These are phyloP conservation scores for Aphodius granarius DNA, from an alignment of 2,888 invertebrate species.

Conservation along the genomic window DNA sequence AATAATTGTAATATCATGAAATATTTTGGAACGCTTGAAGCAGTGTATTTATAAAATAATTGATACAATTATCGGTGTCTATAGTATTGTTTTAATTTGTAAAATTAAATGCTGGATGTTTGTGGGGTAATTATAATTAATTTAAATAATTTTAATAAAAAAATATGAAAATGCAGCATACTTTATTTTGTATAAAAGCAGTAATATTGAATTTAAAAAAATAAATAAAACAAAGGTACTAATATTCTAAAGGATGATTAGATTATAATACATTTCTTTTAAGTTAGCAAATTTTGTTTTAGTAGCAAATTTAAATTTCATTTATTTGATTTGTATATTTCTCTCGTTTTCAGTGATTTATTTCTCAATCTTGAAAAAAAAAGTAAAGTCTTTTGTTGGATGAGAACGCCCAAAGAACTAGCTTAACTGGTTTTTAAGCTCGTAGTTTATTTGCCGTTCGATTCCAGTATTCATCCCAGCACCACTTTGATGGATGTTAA, in stretches of 20 bases:
- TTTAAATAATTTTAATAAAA: slow-evolving; percentile 4
- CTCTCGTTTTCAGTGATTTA: slow-evolving; percentile 18
- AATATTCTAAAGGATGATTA: slow-evolving; percentile 29
- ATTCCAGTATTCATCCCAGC: slow-evolving; percentile 19
- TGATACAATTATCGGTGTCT: slow-evolving; percentile 27
- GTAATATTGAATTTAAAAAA: neutral
- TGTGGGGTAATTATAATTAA: slow-evolving; percentile 7
- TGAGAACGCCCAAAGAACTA: slow-evolving; percentile 33
- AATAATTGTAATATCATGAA: neutral
- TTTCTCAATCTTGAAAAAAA: slow-evolving; percentile 10
- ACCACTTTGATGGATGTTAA: slow-evolving; percentile 1
- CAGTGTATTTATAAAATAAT: too few relatives aligned
- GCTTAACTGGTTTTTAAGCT: slow-evolving; percentile 39
- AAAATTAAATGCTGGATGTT: neutral
- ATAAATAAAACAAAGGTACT: slow-evolving; percentile 29
- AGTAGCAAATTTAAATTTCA: slow-evolving; percentile 11
- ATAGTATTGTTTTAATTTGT: slow-evolving; percentile 15
- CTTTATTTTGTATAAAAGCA: neutral
- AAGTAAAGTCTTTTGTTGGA: slow-evolving; percentile 16
- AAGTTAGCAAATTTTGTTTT: slow-evolving; percentile 37
- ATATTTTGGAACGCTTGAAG: neutral
- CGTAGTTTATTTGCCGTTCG: slow-evolving; percentile 19
- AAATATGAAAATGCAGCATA: neutral
- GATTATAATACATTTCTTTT: slow-evolving; percentile 28
- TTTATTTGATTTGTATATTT: slow-evolving; percentile 21